These are phyloP conservation scores for Mythimna pallens DNA, from an alignment of 2,888 invertebrate genomes.

Conservation along the genomic window DNA sequence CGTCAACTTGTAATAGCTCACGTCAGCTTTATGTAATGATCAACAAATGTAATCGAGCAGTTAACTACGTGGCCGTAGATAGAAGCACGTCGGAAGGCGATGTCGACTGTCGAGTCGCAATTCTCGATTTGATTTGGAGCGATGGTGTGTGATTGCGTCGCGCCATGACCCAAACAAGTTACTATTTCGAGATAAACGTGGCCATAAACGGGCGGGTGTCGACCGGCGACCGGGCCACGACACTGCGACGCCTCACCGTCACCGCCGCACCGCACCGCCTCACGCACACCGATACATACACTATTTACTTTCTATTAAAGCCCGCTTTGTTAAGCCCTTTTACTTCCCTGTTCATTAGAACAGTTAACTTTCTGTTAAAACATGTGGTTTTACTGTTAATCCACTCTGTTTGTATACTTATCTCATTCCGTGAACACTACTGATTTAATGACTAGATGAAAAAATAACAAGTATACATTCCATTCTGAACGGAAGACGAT, in stretches of 20 bases:
- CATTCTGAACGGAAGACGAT: slow-evolving; percentile 69
- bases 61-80: slow-evolving; percentile 47
- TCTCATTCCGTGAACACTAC: slow-evolving; percentile 7
- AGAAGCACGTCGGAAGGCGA: slow-evolving; percentile 57
- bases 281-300: slow-evolving; percentile 55
- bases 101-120: slow-evolving; percentile 66
- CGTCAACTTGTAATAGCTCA: slow-evolving; percentile 63
- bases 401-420: not conserved
- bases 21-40: slow-evolving; percentile 54
- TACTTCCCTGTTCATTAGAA: slow-evolving; percentile 57
- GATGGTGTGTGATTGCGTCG: slow-evolving; percentile 86
- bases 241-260: slow-evolving; percentile 69
- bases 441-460: slow-evolving; percentile 32
- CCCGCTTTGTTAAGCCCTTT: slow-evolving; percentile 66
- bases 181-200: slow-evolving; percentile 89
- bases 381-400: slow-evolving; percentile 49
- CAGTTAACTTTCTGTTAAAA: slow-evolving; percentile 55
- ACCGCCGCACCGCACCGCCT: slow-evolving; percentile 44
- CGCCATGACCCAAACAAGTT: slow-evolving; percentile 87
- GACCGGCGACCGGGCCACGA: slow-evolving; percentile 75
- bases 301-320: slow-evolving; percentile 82
- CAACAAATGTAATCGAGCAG: slow-evolving; percentile 53
- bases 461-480: slow-evolving; percentile 57
- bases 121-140: slow-evolving; percentile 83
- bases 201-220: slow-evolving; percentile 86